phyloP scores from a whole-genome alignment of 2,888 invertebrate genomes.

The Andrena minutula region DNA sequence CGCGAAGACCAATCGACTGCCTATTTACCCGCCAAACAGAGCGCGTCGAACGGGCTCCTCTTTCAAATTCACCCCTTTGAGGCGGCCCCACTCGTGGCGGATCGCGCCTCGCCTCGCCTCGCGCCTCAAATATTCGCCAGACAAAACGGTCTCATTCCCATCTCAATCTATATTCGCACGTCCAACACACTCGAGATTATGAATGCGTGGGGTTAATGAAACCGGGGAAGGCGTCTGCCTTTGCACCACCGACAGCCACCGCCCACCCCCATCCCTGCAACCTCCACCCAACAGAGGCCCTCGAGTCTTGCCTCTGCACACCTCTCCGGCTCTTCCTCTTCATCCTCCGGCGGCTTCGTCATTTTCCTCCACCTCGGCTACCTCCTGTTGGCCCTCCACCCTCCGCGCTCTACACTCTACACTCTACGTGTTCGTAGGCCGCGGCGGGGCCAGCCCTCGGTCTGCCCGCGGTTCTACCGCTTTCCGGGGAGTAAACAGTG shows the following conservation, averaged over 20 bases:
- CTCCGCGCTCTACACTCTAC: constrained; percentile 11
- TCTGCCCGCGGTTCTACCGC: constrained; percentile 41
- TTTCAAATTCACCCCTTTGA: constrained; percentile 75
- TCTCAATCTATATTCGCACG: constrained; percentile 85
- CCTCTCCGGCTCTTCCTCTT: constrained; percentile 45
- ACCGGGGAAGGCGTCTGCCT: constrained; percentile 82
- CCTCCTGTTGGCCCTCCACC: constrained; percentile 12
- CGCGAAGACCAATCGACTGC: constrained; percentile 77
- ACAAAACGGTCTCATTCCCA: constrained; percentile 85
- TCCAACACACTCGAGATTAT: constrained; percentile 84
- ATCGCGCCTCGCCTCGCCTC: constrained; percentile 79
- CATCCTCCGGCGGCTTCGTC: constrained; percentile 48
- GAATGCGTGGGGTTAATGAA: constrained; percentile 84
- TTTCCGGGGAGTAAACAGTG: constrained; percentile 62
- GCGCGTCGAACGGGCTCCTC: constrained; percentile 67
- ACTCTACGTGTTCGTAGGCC: constrained; percentile 33
- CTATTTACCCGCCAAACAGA: constrained; percentile 81
- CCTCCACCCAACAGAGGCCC: not conserved
- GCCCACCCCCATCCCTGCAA: constrained; percentile 14
- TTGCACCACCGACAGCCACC: constrained; percentile 75
- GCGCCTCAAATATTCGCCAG: constrained; percentile 78
- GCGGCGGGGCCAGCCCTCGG: constrained; percentile 16
- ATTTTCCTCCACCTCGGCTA: constrained; percentile 23
- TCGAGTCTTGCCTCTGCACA: constrained; percentile 24
- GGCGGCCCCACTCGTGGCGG: constrained; percentile 45